These are phyloP conservation scores for Myotis brandtii DNA, from an alignment of 2,113 vertebrate species.

Conservation along the genomic window DNA sequence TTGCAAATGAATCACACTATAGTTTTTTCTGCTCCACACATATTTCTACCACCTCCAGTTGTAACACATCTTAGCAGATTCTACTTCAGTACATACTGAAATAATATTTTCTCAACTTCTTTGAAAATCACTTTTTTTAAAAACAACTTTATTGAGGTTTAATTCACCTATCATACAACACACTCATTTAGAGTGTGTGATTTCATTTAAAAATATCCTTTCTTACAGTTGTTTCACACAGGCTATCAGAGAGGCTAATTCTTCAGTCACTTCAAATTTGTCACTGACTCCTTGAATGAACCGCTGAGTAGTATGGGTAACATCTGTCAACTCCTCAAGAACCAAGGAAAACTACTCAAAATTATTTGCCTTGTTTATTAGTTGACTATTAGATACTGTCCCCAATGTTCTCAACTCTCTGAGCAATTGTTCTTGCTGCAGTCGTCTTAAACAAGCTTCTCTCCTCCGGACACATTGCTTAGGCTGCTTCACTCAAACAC, in stretches of 20 bases:
- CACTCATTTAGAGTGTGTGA: background rate
- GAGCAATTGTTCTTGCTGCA: background rate
- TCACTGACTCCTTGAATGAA: background rate
- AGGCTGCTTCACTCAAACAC: background rate
- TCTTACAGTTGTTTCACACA: background rate
- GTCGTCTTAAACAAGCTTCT: background rate
- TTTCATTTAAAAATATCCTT: constrained; percentile 3
- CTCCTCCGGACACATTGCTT: background rate
- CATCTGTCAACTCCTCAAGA: background rate
- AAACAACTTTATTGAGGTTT: background rate
- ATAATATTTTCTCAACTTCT: background rate
- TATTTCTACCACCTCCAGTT: background rate
- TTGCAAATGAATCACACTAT: background rate
- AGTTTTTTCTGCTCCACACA: background rate
- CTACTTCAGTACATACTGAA: background rate
- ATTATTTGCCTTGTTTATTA: background rate
- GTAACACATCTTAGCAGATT: background rate
- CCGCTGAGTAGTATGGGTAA: background rate
- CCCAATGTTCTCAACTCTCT: background rate
- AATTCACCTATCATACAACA: background rate
- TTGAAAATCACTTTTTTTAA: constrained; percentile 22
- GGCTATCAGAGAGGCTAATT: background rate
- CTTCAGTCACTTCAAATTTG: background rate
- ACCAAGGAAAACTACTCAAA: background rate
- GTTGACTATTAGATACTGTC: background rate